phyloP scores from a whole-genome alignment of 2,797 vertebrate genomes.

The Lates japonicus region DNA sequence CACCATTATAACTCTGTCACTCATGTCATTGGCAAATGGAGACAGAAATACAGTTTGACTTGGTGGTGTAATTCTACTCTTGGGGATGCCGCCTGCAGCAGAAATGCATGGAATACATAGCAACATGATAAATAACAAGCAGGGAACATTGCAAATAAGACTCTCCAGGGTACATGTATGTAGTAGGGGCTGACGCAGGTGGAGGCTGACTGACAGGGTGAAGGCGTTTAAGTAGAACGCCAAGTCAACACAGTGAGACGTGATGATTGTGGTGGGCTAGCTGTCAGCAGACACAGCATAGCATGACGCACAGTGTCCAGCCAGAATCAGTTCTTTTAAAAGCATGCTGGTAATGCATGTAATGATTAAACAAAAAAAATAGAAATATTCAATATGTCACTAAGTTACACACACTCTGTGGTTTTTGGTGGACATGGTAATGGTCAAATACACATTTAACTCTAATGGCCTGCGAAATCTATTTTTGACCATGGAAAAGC shows the following conservation, averaged over 20 bases:
- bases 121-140: constrained; percentile 60
- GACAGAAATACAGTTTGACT: constrained; percentile 37
- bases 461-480: constrained; percentile 61
- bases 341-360: constrained; percentile 82
- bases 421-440: constrained; percentile 54
- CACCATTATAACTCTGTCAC: constrained; percentile 33
- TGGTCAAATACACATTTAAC: constrained; percentile 69
- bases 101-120: constrained; percentile 65
- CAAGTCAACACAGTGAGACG: constrained; percentile 48
- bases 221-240: constrained; percentile 44
- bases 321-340: constrained; percentile 68
- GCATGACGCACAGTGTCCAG: constrained; percentile 67
- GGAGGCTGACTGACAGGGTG: constrained; percentile 34
- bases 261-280: constrained; percentile 54
- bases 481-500: constrained; percentile 61
- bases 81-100: constrained; percentile 54
- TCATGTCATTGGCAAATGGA: constrained; percentile 26
- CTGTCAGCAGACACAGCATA: constrained; percentile 69
- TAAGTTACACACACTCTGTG: constrained; percentile 65
- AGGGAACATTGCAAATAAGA: constrained; percentile 42
- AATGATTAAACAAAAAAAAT: constrained; percentile 47
- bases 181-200: constrained; percentile 21
- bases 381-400: constrained; percentile 64
- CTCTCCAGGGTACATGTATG: constrained; percentile 34
- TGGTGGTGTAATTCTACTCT: constrained; percentile 43